These are phyloP conservation scores for Ctenochaetus hawaiiensis DNA, from an alignment of 2,797 vertebrate genomes.

Conservation along the genomic window DNA sequence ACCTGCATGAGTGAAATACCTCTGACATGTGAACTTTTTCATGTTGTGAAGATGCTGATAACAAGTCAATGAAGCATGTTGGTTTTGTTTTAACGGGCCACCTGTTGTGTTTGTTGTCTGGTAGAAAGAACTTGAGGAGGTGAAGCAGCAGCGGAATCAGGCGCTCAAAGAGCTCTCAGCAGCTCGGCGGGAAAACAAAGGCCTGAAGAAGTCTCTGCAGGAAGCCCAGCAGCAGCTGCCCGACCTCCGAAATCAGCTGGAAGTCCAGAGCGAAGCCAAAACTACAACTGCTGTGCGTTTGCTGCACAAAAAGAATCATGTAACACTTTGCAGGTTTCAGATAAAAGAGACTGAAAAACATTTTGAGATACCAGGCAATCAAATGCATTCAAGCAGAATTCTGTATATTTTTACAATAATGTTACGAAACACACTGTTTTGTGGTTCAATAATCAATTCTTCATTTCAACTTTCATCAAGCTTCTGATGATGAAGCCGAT, in stretches of 20 bases:
- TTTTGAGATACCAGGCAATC: no score
- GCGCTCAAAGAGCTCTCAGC: neutral
- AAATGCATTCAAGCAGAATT: no score
- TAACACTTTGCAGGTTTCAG: neutral
- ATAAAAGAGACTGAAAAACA: no score
- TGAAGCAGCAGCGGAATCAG: neutral
- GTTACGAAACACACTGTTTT: no score
- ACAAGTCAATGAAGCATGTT: no score
- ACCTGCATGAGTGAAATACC: no score
- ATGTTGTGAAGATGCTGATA: no score
- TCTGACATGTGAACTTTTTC: no score
- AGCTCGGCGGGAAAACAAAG: conserved; percentile 35
- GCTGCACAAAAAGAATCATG: neutral
- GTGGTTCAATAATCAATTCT: no score
- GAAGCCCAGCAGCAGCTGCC: conserved; percentile 25
- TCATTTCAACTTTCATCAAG: no score
- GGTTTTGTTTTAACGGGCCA: neutral
- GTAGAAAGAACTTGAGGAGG: conserved; percentile 20
- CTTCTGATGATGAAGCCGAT: no score
- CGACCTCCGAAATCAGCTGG: conserved; percentile 12
- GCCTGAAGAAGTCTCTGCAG: conserved; percentile 25
- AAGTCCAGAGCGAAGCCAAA: conserved; percentile 1
- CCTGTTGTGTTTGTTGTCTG: neutral
- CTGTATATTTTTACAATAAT: no score
- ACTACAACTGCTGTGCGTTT: conserved; percentile 35